Evolutionary conservation across 92 coral and sea anemone genomes (phyloP).

Genomic region (Actinostola sp.): DNA sequence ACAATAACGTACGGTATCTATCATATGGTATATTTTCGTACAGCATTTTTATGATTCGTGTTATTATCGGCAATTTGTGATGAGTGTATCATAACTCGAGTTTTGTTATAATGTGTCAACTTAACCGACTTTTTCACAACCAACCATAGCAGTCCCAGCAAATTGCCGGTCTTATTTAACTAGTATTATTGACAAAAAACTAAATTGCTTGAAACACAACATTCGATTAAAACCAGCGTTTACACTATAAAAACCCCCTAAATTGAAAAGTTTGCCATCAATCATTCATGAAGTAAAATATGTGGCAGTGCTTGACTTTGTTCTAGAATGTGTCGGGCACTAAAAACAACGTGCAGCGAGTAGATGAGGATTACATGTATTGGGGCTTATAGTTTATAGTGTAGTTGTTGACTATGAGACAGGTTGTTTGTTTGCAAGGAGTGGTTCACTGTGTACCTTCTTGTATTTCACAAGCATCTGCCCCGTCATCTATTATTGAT

Average conservation of each 20-base stretch:
- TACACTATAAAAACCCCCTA: conserved; percentile 65
- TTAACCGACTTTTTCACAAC: conserved; percentile 20
- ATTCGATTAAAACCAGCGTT: conserved; percentile 68
- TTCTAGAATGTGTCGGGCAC: neutral
- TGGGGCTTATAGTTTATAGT: no score
- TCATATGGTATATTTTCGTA: no score
- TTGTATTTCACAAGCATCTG: conserved; percentile 22
- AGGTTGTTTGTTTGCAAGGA: neutral
- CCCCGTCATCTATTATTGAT: conserved; percentile 32
- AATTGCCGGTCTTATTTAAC: conserved; percentile 44
- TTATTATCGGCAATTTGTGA: neutral
- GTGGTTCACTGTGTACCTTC: conserved; percentile 4
- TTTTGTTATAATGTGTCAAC: neutral
- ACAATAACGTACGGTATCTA: no score
- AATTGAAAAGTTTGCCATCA: conserved; percentile 82
- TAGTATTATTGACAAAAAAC: conserved; percentile 54
- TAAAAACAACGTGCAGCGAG: no score
- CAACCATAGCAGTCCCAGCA: conserved; percentile 14
- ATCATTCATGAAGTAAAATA: conserved; percentile 59
- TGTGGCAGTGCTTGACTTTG: conserved; percentile 32
- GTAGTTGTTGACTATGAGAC: no score
- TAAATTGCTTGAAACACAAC: conserved; percentile 74
- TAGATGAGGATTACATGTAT: no score
- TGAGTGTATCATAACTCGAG: neutral
- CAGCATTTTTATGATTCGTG: neutral